These are phyloP conservation scores for Cataglyphis cursor DNA, from an alignment of 2,888 invertebrate species.

Conservation along the genomic window DNA sequence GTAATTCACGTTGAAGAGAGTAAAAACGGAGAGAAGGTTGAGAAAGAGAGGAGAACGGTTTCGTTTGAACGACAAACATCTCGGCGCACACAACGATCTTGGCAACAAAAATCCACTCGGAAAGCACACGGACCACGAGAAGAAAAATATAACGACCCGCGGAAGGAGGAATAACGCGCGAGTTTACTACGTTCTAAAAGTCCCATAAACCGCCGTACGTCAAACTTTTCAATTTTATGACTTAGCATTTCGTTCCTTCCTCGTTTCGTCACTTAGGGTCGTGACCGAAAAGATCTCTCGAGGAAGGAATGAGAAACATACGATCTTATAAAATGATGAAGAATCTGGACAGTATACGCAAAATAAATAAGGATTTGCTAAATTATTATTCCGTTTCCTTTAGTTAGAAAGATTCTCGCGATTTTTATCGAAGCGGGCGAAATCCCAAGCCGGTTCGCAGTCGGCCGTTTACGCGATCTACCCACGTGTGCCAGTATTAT, in stretches of 20 bases:
- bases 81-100: conserved; percentile 70
- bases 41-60: conserved; percentile 39
- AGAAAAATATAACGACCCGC: conserved; percentile 84
- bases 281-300: conserved; percentile 46
- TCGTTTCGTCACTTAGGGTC: conserved; percentile 76
- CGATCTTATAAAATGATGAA: conserved; percentile 7
- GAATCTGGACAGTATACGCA: not conserved
- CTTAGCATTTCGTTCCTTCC: conserved; percentile 77
- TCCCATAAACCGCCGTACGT: conserved; percentile 83
- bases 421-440: not conserved
- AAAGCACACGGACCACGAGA: conserved; percentile 64
- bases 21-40: conserved; percentile 62
- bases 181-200: conserved; percentile 85
- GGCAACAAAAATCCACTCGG: conserved; percentile 75
- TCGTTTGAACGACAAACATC: conserved; percentile 79
- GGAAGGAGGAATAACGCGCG: conserved; percentile 83
- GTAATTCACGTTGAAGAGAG: conserved; percentile 39
- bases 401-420: not conserved
- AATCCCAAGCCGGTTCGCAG: not conserved
- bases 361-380: conserved; percentile 32
- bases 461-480: conserved; percentile 19
- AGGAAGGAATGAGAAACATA: conserved; percentile 28
- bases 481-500: not conserved
- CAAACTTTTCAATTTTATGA: conserved; percentile 86
- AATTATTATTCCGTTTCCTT: conserved; percentile 60